These are phyloP conservation scores for Cheilosia soror DNA, from an alignment of 2,888 invertebrate genomes.

Conservation along the genomic window DNA sequence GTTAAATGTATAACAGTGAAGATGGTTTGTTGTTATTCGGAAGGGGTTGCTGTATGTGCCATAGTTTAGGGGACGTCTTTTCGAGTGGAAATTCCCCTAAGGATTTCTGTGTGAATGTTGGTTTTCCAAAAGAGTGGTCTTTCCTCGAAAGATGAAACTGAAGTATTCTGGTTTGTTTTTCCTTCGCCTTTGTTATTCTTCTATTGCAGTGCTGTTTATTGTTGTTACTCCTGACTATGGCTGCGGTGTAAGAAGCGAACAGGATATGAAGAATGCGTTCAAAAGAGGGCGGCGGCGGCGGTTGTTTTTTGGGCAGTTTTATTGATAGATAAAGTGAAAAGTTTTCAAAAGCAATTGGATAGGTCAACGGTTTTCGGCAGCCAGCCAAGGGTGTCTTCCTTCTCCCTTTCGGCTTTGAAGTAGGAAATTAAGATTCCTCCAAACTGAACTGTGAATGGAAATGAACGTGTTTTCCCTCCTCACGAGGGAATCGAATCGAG, in stretches of 20 bases:
- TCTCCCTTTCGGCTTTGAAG: not conserved
- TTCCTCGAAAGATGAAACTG: conserved; percentile 38
- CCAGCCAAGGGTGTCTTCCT: not conserved
- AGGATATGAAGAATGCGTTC: conserved; percentile 38
- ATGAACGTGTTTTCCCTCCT: not conserved
- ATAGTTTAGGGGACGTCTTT: conserved; percentile 17
- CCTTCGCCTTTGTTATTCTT: conserved; percentile 11
- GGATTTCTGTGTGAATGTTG: conserved; percentile 63
- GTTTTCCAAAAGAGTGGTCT: conserved; percentile 66
- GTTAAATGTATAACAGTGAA: not conserved
- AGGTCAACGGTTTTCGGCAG: conserved; percentile 37
- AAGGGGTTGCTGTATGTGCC: conserved; percentile 8
- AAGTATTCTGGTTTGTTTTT: conserved; percentile 1
- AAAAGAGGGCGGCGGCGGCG: conserved; percentile 5
- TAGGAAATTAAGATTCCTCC: conserved; percentile 32
- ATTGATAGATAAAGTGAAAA: conserved; percentile 60
- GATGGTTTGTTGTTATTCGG: conserved; percentile 10
- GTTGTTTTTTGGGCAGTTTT: conserved; percentile 30
- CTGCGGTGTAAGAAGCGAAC: not conserved
- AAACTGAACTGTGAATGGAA: conserved; percentile 7
- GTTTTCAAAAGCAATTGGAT: conserved; percentile 55
- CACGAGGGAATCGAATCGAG: not conserved
- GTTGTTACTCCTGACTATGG: not conserved
- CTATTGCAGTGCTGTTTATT: not conserved
- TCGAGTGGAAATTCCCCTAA: conserved; percentile 46